Base-by-base conservation (phyloP, 2,113 vertebrate genomes). In the Amphilophus citrinellus region DNA sequence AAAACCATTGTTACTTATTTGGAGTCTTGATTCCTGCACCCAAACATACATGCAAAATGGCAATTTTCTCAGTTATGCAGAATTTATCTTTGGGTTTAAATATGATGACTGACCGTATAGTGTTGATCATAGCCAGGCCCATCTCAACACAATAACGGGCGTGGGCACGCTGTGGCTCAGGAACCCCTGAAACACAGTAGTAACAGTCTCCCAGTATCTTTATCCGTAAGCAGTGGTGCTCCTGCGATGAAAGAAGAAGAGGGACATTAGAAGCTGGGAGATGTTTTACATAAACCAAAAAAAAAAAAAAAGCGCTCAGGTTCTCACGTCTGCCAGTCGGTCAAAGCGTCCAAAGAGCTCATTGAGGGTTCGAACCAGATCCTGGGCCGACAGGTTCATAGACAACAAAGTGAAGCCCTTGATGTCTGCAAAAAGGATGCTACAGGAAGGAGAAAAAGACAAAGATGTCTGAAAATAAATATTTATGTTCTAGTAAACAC, bases 141-240 rank as follows among this genome's bases (percentile, higher is more conserved):
- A 99, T 97, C 95, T 99, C 98, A 3, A 99, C 98, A 10, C 97
- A 99, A 88, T 97, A 98, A 60, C 96, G 97, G 39, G 98, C 98
- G 0, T 99, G 98, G 79, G 97, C 97, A 50, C 95, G 97, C 27
- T 98, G 97, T 50, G 98, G 98, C 93, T 99, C 97, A 0, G 98
- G 98, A 3, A 99, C 97, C 7, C 98, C 98, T 0, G 98, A 99
- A 50, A 99, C 98, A 2, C 98, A 99, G 91, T 99, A 99, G 94
- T 99, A 99, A 88, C 98, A 99, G 89, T 99, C 98, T 7, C 98
- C 98, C 62, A 99, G 94, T 92, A 99, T 98, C 95, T 99, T 99
- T 94, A 99, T 99, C 85, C 98, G 95, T 87, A 99, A 95, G 50
- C 98, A 99, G 20, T 98, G 97, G 85, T 98, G 97, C 65, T 99